Base-by-base conservation (phyloP, 2,888 invertebrate species). In the Erebia aethiops region DNA sequence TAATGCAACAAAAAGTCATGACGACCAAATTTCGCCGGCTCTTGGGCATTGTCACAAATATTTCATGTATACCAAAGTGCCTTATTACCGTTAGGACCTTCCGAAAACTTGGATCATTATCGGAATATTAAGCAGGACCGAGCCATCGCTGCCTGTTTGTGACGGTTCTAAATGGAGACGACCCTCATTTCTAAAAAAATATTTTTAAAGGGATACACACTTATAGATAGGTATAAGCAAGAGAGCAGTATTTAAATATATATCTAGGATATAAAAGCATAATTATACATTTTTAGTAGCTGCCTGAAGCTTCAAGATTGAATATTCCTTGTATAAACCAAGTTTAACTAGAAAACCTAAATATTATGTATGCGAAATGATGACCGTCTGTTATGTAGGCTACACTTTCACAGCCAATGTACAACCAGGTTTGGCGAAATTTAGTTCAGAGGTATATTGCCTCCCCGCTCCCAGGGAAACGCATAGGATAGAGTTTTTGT, bases 171-270 rank as follows among this genome's bases (percentile, higher is more conserved):
- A 73, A 67, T 64, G 69, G 69, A 16, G 49, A 49, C 65, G 52
- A 73, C 67, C 69, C 73, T 69, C 66, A 74, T 73, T 73, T 64
- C 46, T 35, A 68, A 66, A 69, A 63, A 62, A 69, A 72, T 70
- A 67, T 66, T 74, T 71, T 64, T 57, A 35, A 66, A 57, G 46
- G 67, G 56, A 52, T n/a, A 49, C 57, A 52, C 21, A 26, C 57
- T 60, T 46, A 35, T 49, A 43, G 5, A 18, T 52, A 43, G 5
- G 14, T 52, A 35, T 16, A 57, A 35, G 7, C 35, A 35, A 4
- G 26, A 26, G 26, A 3, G 21, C 2, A 21, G 26, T 26, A 26
- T 26, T 26, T 26, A 26, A 1, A 4, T 21, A 21, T 26, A 26
- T 26, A 3, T 26, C 26, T 26, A 3, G 26, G 35, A 35, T 35